A percentile compares a stretch with the other conserved stretches of the same genome.
Evolutionary conservation across 2,888 invertebrate species (phyloP).

Genomic region (Pterostichus niger): DNA sequence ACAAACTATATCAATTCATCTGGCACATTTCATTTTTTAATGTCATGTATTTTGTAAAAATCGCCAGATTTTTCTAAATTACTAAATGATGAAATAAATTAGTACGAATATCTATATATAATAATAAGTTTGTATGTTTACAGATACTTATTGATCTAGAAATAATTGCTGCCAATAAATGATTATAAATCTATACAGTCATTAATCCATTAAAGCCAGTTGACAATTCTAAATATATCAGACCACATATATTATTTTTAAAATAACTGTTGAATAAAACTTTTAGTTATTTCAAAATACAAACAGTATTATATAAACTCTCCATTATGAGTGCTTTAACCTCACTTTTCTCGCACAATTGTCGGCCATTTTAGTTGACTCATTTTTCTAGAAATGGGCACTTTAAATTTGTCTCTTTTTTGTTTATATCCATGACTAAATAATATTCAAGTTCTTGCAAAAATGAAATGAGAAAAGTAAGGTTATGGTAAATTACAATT

Average conservation of each 20-base stretch:
- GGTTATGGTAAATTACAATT: conserved; percentile 8
- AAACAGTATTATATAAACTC: conserved; percentile 30
- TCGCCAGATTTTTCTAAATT: neutral
- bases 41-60: neutral
- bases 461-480: conserved; percentile 40
- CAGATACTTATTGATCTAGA: conserved; percentile 20
- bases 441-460: neutral
- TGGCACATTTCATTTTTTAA: neutral
- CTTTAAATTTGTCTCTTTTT: neutral
- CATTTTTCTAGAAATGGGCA: neutral
- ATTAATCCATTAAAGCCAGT: conserved; percentile 57
- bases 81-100: conserved; percentile 22
- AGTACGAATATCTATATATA: neutral
- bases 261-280: conserved; percentile 25
- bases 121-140: conserved; percentile 7
- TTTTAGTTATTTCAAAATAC: conserved; percentile 26
- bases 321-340: conserved; percentile 34
- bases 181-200: conserved; percentile 42
- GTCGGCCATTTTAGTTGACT: too few species aligned
- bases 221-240: conserved; percentile 48
- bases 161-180: conserved; percentile 40
- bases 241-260: conserved; percentile 30
- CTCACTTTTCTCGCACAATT: conserved; percentile 8
- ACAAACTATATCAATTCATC: neutral
- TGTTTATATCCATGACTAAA: neutral